Base-by-base conservation (phyloP, 2,888 invertebrate species). In the Melanotus villosus region DNA sequence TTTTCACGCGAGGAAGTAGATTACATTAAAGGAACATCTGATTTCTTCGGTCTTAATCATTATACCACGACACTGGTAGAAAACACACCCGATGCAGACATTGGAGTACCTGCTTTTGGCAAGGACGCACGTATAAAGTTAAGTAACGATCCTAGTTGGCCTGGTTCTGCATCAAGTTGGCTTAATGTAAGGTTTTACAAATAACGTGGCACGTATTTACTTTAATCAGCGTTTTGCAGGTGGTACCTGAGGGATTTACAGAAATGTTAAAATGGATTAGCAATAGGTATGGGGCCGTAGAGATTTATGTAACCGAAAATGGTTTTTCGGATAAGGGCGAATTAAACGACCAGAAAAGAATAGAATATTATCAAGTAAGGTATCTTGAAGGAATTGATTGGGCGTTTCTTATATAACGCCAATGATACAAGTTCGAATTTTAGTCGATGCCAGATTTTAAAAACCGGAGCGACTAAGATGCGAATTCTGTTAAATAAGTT, bases 251-350 rank as follows among this genome's bases (percentile, higher is more conserved):
- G 86, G 90, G 89, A 0, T 84, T 91, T 65, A 81, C 85, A 65
- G 88, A 89, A 63, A 63, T 89, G 0, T 78, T 91, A 0, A 82
- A 85, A 9, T 88, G 88, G 80, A 75, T 83, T 23, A 80, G 80
- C 73, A 73, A 80, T 72, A 72, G 69, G 12, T 80, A 81, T 65
- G 83, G 85, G 38, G 86, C 89, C 77, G 87, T 88, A 0, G 83
- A 86, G 21, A 84, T 91, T 12, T 85, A 86, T 64, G 80, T 90
- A 2, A 88, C 88, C 0, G 90, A 89, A 77, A 90, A 89, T 70
- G 90, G 90, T 2, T 86, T 85, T 82, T 85, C 89, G 1, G 87
- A 87, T 32, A 32, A 70, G 0, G 87, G 85, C 0, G 84, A 85
- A 0, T 75, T 86, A 0, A 70, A 86, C 0, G 90, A 90, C 77